phyloP scores from a whole-genome alignment of 2,797 vertebrate species.

The Pipistrellus nathusii region DNA sequence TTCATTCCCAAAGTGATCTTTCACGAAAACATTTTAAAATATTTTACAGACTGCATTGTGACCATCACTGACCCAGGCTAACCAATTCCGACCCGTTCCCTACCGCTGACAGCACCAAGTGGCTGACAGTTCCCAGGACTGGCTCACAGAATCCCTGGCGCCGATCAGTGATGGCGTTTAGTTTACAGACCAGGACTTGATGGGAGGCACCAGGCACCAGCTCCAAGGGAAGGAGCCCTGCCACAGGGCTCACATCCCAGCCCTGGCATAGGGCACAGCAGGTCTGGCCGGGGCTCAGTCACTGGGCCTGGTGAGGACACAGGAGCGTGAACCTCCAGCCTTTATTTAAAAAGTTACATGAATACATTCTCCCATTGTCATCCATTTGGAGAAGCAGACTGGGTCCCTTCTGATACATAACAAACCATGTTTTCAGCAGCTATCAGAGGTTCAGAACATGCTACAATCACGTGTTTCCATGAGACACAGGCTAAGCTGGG shows the following conservation, averaged over 20 bases:
- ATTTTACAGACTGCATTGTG: no score
- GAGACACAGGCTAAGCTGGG: fast-evolving
- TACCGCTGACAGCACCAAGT: fast-evolving
- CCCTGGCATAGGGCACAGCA: neutral
- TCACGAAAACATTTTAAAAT: neutral
- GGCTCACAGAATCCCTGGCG: neutral
- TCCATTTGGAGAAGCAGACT: no score
- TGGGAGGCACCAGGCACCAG: fast-evolving
- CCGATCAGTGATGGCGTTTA: fast-evolving
- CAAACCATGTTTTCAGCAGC: neutral
- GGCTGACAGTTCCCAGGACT: neutral
- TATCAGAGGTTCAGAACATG: no score
- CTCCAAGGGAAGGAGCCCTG: no score
- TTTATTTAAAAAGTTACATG: neutral
- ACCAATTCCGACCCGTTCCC: neutral
- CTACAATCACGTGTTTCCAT: fast-evolving
- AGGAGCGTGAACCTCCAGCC: neutral
- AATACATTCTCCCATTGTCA: neutral
- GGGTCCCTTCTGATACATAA: neutral
- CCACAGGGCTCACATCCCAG: no score
- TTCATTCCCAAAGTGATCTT: neutral
- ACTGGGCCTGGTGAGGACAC: neutral
- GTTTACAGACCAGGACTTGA: neutral
- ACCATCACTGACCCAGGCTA: no score
- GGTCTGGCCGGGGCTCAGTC: neutral